These are phyloP conservation scores for Amyelois transitella DNA, from an alignment of 1,140 invertebrate species.

Conservation along the genomic window DNA sequence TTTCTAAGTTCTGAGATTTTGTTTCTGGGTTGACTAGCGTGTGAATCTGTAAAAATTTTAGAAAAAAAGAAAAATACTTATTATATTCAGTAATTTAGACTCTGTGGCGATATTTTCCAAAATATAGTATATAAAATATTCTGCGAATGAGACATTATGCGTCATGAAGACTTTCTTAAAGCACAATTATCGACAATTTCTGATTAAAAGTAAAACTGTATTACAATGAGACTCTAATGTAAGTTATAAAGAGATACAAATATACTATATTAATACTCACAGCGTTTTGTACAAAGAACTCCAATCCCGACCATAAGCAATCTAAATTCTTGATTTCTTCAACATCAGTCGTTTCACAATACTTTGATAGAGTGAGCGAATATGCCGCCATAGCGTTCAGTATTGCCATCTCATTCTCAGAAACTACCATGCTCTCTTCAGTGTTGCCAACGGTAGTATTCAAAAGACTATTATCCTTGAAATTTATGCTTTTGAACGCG, in stretches of 20 bases:
- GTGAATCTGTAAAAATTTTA: constrained; percentile 39
- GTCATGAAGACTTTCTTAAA: too few species aligned
- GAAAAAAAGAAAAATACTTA: not conserved
- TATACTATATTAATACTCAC: constrained; percentile 39
- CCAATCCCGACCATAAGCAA: constrained; percentile 49
- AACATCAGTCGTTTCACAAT: constrained; percentile 46
- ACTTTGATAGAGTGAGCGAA: constrained; percentile 50
- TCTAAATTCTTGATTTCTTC: constrained; percentile 54
- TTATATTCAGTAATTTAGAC: not conserved
- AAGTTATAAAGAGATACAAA: not conserved
- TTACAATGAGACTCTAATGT: not conserved
- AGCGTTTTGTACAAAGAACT: constrained; percentile 52
- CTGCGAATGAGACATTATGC: too few species aligned
- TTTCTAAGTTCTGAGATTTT: constrained; percentile 40
- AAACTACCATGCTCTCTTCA: constrained; percentile 35
- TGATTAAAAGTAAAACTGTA: not conserved
- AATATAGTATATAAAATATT: too few species aligned
- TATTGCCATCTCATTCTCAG: constrained; percentile 38
- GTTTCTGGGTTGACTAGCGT: constrained; percentile 34
- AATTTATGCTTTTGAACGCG: constrained; percentile 55
- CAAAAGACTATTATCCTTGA: constrained; percentile 24
- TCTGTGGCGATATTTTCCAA: too few species aligned
- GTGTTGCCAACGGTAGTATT: constrained; percentile 25
- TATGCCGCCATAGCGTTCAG: constrained; percentile 59
- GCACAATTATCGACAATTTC: too few species aligned